phyloP scores from a whole-genome alignment of 64 coral and sea anemone genomes.

The Actinia equina region DNA sequence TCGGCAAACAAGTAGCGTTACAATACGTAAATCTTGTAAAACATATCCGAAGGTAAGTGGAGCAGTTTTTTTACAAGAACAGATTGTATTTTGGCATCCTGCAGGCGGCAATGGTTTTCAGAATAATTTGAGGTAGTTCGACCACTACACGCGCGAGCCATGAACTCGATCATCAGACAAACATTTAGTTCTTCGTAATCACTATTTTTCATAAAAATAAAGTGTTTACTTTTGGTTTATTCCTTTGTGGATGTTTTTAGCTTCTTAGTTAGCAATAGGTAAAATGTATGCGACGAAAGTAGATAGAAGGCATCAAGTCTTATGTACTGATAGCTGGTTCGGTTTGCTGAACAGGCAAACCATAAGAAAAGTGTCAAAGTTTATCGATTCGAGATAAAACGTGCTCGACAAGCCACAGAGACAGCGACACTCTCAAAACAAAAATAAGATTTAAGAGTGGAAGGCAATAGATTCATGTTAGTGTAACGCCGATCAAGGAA shows the following conservation, averaged over 20 bases:
- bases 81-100: not conserved
- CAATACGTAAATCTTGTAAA: constrained; percentile 4
- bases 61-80: not conserved
- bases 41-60: not conserved
- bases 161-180: not conserved
- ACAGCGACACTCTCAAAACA: not conserved
- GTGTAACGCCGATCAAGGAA: not conserved
- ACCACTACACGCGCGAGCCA: not conserved
- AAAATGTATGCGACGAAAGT: not conserved
- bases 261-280: not conserved
- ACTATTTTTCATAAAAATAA: not conserved
- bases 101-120: not conserved
- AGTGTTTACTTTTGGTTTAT: not conserved
- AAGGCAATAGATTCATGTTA: not conserved
- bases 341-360: not conserved
- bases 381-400: constrained; percentile 8
- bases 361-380: constrained; percentile 12
- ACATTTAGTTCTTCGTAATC: not conserved
- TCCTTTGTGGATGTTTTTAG: not conserved
- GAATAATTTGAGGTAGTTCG: not conserved
- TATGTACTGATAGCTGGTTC: not conserved
- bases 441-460: not conserved
- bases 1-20: not conserved
- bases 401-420: not conserved
- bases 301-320: not conserved